A percentile compares a stretch with the other conserved stretches of the same genome.
Evolutionary conservation across 2,113 vertebrate species (phyloP).

Genomic region (Glaucomys volans): DNA sequence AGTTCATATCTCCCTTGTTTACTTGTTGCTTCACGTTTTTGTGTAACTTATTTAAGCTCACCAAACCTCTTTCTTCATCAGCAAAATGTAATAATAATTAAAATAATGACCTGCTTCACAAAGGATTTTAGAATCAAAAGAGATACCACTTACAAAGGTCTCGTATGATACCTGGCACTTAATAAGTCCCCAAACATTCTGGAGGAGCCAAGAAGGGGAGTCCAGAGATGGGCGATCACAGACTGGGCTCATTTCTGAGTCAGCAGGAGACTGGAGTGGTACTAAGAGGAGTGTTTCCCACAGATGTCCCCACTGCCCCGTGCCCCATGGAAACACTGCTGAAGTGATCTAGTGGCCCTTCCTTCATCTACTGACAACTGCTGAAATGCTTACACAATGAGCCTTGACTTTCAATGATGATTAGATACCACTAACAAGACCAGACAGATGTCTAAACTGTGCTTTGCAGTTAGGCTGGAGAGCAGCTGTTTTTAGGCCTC

Average conservation of each 20-base stretch:
- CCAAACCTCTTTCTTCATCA: background rate
- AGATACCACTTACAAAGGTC: background rate
- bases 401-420: background rate
- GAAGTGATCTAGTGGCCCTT: background rate
- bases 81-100: background rate
- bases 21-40: background rate
- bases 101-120: background rate
- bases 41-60: background rate
- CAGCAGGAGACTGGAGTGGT: fast-evolving
- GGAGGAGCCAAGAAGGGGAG: background rate
- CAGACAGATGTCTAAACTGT: background rate
- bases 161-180: background rate
- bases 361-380: background rate
- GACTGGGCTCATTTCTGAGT: background rate
- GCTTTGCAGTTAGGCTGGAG: background rate
- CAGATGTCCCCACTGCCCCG: no score
- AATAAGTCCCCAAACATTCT: background rate
- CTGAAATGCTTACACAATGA: background rate
- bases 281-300: background rate
- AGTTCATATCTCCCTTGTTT: background rate
- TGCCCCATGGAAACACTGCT: background rate
- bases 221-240: background rate
- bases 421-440: background rate
- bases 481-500: background rate
- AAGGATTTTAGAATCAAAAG: background rate